Conservation (phyloP, 2,888 invertebrate genomes). For the Ennomos erosarius region DNA sequence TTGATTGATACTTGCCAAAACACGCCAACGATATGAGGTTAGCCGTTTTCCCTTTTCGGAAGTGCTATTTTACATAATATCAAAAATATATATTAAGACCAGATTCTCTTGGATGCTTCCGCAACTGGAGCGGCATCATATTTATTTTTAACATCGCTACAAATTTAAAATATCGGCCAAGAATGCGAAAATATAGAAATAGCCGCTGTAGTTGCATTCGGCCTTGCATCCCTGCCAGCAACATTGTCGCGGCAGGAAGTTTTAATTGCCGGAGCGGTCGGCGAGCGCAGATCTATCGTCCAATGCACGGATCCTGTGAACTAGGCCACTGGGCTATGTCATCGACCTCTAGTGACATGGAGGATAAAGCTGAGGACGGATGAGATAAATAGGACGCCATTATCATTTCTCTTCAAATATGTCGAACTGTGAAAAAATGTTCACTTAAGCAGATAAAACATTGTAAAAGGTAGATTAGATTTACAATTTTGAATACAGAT, state of each 20-base stretch:
- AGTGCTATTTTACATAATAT: too few species aligned
- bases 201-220: constrained; percentile 40
- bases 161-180: constrained; percentile 42
- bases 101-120: too few species aligned
- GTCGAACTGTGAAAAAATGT: constrained; percentile 9
- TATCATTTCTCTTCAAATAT: constrained; percentile 30
- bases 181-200: constrained; percentile 30
- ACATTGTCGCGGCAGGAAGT: constrained; percentile 72
- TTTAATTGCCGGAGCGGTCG: constrained; percentile 70
- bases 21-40: not conserved
- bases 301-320: constrained; percentile 74
- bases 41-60: too few species aligned
- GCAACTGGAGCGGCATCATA: constrained; percentile 4
- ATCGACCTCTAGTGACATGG: constrained; percentile 53
- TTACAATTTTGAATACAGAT: not conserved
- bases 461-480: not conserved
- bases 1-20: constrained; percentile 31
- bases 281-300: constrained; percentile 66
- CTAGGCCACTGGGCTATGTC: constrained; percentile 70
- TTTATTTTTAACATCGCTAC: constrained; percentile 17
- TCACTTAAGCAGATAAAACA: too few species aligned
- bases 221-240: constrained; percentile 60
- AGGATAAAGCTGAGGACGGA: constrained; percentile 32
- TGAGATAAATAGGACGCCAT: constrained; percentile 28
- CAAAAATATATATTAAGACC: too few species aligned